Conservation (phyloP, 2,113 vertebrate species). For the Scophthalmus maximus region DNA sequence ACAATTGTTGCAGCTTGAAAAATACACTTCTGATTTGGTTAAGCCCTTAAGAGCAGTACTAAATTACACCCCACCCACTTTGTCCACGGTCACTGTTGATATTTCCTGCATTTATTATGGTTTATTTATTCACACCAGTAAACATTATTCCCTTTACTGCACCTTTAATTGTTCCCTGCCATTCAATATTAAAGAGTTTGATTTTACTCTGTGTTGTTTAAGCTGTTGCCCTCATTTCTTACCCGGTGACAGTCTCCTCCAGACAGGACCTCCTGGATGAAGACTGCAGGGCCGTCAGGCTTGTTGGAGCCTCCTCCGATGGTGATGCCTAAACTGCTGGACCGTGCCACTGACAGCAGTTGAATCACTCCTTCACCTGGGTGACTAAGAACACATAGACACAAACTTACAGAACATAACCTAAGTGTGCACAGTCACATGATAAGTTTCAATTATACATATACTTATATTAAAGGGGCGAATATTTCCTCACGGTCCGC, state of each 20-base stretch:
- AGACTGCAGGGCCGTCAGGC: conserved; percentile 89
- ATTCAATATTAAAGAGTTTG: no score
- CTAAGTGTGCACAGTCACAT: no score
- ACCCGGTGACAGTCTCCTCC: conserved; percentile 89
- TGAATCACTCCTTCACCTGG: conserved; percentile 89
- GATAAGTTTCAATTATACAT: no score
- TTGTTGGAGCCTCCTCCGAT: conserved; percentile 89
- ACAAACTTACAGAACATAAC: neutral
- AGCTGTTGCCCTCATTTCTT: conserved; percentile 15
- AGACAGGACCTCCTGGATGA: conserved; percentile 88
- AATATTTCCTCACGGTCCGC: no score
- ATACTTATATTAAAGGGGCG: no score
- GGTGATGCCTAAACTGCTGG: conserved; percentile 85
- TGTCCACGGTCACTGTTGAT: no score
- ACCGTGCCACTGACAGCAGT: conserved; percentile 85
- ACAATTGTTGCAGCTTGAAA: no score
- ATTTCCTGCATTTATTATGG: neutral
- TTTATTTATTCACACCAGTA: neutral
- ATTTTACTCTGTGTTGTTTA: no score
- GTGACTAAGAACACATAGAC: conserved; percentile 74
- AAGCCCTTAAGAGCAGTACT: no score
- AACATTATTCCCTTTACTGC: neutral
- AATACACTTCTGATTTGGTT: no score
- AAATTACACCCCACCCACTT: no score
- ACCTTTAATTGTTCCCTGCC: neutral